A percentile compares a stretch with the other conserved stretches of the same genome.
phyloP scores from a whole-genome alignment of 2,113 vertebrate species.

The Capreolus pygargus region DNA sequence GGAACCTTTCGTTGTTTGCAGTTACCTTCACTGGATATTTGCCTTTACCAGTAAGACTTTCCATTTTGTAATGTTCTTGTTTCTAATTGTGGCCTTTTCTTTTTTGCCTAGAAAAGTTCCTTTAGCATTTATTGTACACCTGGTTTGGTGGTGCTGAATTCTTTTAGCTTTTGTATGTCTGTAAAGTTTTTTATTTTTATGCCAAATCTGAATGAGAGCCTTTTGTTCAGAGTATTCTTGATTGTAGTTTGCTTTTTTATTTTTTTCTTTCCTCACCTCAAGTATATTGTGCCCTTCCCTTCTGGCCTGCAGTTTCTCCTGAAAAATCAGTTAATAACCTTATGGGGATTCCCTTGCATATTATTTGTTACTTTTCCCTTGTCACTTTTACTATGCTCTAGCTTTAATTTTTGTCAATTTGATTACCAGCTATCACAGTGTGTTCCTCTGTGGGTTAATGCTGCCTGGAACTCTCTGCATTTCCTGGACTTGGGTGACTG shows the following conservation, averaged over 20 bases:
- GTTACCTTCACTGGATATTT: neutral
- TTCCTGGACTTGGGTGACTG: neutral
- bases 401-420: neutral
- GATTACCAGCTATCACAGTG: neutral
- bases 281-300: neutral
- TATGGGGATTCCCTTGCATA: neutral
- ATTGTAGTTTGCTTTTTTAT: neutral
- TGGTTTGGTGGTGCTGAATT: accelerated
- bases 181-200: neutral
- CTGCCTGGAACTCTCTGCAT: neutral
- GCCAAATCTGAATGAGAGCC: neutral
- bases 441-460: neutral
- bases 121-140: neutral
- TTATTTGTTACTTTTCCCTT: neutral
- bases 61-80: neutral
- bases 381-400: neutral
- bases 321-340: neutral
- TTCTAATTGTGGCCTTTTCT: neutral
- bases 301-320: neutral
- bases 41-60: neutral
- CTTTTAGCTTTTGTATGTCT: neutral
- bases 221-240: neutral
- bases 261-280: neutral
- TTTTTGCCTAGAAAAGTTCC: neutral
- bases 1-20: neutral